These are phyloP conservation scores for Xiphorhynchus erythropygius DNA, from an alignment of 2,797 vertebrate species.

Conservation along the genomic window DNA sequence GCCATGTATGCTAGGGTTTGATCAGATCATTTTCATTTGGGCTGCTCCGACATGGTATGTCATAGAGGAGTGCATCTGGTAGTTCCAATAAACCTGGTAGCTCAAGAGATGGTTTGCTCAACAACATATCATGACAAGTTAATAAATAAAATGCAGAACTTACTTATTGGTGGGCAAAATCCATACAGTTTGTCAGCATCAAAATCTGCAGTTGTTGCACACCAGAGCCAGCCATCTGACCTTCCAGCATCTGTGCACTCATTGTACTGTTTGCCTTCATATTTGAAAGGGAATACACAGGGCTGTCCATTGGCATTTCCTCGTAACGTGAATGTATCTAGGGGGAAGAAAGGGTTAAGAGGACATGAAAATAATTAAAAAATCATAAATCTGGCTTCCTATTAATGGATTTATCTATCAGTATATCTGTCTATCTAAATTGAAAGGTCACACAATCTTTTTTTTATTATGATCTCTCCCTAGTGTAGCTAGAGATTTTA, in stretches of 20 bases:
- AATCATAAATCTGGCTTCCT: not conserved
- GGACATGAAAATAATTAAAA: not conserved
- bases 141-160: slow-evolving; percentile 32
- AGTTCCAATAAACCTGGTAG: not conserved
- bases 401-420: not conserved
- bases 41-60: not conserved
- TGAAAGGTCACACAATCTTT: not conserved
- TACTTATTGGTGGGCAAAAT: slow-evolving; percentile 76
- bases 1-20: not conserved
- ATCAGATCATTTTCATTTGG: not conserved
- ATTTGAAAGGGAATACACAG: slow-evolving; percentile 91
- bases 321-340: slow-evolving; percentile 83
- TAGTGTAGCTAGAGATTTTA: not conserved
- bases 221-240: slow-evolving; percentile 85
- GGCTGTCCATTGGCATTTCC: slow-evolving; percentile 85
- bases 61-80: no score
- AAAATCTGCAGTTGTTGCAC: slow-evolving; percentile 83
- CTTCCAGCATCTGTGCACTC: slow-evolving; percentile 85
- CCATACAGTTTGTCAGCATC: slow-evolving; percentile 79
- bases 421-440: not conserved
- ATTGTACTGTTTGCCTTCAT: slow-evolving; percentile 76
- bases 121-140: not conserved
- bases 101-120: not conserved
- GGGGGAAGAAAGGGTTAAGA: not conserved
- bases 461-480: not conserved